A percentile compares a stretch with the other conserved stretches of the same genome.
Evolutionary conservation across 1,140 invertebrate species (phyloP).

Genomic region (Diabrotica virgifera): DNA sequence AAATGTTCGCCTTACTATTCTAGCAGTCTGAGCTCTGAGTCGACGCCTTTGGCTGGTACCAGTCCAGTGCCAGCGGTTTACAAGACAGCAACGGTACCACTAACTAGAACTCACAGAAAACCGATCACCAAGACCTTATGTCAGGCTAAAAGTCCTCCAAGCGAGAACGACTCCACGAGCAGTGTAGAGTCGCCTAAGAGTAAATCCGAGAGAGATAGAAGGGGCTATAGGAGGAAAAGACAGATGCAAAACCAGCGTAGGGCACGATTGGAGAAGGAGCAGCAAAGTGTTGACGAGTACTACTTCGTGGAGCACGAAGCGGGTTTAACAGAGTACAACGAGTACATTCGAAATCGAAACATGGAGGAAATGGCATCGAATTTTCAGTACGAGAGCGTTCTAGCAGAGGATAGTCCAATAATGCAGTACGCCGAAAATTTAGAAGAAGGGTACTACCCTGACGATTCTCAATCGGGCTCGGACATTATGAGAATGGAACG

Average conservation of each 20-base stretch:
- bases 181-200: conserved; percentile 59
- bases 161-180: conserved; percentile 67
- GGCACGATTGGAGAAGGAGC: conserved; percentile 34
- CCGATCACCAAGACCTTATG: conserved; percentile 40
- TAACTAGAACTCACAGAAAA: conserved; percentile 43
- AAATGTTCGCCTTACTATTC: conserved; percentile 69
- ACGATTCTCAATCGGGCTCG: conserved; percentile 58
- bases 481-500: conserved; percentile 57
- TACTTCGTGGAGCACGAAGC: conserved; percentile 45
- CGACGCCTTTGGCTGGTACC: conserved; percentile 43
- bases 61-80: conserved; percentile 35
- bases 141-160: conserved; percentile 60
- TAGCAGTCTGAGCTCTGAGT: conserved; percentile 64
- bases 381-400: conserved; percentile 44
- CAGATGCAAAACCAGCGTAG: conserved; percentile 53
- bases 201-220: conserved; percentile 57
- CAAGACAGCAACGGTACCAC: conserved; percentile 47
- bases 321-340: conserved; percentile 39
- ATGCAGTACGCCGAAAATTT: conserved; percentile 35
- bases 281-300: conserved; percentile 43
- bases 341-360: conserved; percentile 38
- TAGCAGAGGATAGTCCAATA: conserved; percentile 53
- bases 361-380: conserved; percentile 43
- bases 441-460: conserved; percentile 61
- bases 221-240: conserved; percentile 61